Evolutionary conservation across 2,797 vertebrate species (phyloP), one percentile per base, ranked within the genome.

Genomic region (Betta splendens): DNA sequence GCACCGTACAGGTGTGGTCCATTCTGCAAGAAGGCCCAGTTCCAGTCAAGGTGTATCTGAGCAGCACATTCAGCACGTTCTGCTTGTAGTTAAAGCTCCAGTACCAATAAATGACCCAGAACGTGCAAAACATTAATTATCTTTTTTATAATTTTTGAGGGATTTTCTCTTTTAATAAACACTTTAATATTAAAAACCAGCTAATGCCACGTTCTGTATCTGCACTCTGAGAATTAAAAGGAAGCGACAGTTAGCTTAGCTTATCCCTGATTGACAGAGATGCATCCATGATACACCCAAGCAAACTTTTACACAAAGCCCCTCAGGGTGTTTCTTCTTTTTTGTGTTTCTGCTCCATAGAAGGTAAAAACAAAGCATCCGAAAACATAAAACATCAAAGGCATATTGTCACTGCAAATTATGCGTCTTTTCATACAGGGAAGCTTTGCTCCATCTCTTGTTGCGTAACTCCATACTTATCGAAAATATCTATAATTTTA

Each of bases 251-350:
- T n/a, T n/a, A n/a, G n/a, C n/a, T n/a, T n/a, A n/a, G n/a, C 17
- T 20, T 47, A 60, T 52, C 58, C 33, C 43, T 3, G 4, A 12
- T 48, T 65, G 70, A 58, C 48, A 62, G 39, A 63, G 65, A 57
- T n/a, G 18, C 36, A 60, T 60, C 60, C 32, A 25, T 32, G 37
- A 79, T 68, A 61, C 57, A 55, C 10, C 29, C 69, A 20, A 40
- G 69, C 55, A 56, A 26, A 47, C 44, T 51, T 18, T 59, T 73
- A 54, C 15, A 55, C 52, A 52, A 53, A 56, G 3, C 23, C 32
- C 67, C 38, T 36, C 37, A 23, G 69, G 53, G 49, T 65, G 25
- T 44, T 29, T 54, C 46, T 58, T 44, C 60, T 33, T 42, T 15
- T 56, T 45, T 39, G n/a, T n/a, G n/a, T 47, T 35, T 64, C 5